Evolutionary conservation across 1,140 invertebrate genomes (phyloP), one percentile per base, ranked within the genome.

Genomic region (Hylyphantes graminicola): DNA sequence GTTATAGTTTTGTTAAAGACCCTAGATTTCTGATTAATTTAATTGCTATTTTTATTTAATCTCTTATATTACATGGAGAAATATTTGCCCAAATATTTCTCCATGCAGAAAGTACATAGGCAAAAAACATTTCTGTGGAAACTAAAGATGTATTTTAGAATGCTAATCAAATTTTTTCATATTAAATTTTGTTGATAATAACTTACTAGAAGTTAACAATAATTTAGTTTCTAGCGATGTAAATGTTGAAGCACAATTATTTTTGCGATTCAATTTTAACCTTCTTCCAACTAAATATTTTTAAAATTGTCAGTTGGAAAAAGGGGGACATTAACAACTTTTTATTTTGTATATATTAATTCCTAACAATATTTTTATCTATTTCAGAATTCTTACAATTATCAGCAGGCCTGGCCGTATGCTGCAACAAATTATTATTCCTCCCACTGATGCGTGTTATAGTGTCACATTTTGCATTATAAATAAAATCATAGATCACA

Each of bases 371-470:
- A 7, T 68, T 19, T 80, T 67, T 70, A 61, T 51, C 77, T 51
- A 35, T 85, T 85, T 10, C 51, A 85, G 76, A 79, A 73, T 74
- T 73, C 84, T 8, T 79, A 85, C 50, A 83, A 83, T 75, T 79
- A 85, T 17, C 76, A 85, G 57, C 76, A 80, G 48, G 51, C 74
- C 15, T 85, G 84, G 84, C 59, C 57, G 11, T 85, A 85, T 73
- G 64, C 74, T 59, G 65, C 84, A 55, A 53, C 78, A 73, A 81
- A 73, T 61, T 85, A 79, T 74, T 85, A 85, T 68, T 73, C 75
- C 51, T 74, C 84, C 19, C 84, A 85, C 19, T 85, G 70, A 85
- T 17, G 17, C 19, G 51, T 11, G 21, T 17, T 12, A 55, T 55
- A 59, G 21, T 73, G 57, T 17, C 17, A 59, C 35, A 15, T 35